Evolutionary conservation across 2,113 vertebrate genomes (phyloP).

Genomic region (Chauna torquata): DNA sequence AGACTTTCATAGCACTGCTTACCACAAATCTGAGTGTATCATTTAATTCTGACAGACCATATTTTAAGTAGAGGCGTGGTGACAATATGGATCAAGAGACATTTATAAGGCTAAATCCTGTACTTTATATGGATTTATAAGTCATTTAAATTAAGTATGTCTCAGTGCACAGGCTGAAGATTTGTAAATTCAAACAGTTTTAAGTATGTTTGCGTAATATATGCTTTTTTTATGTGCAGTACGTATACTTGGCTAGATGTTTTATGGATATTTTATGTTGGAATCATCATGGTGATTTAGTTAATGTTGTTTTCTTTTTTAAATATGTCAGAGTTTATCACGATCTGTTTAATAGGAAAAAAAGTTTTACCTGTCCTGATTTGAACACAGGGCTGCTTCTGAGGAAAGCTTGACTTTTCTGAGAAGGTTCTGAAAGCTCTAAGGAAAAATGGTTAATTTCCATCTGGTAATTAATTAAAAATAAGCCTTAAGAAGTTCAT

Average conservation of each 20-base stretch:
- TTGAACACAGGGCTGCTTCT: not conserved
- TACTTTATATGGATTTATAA: not conserved
- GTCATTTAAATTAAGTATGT: not conserved
- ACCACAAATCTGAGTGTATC: not conserved
- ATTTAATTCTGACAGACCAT: not conserved
- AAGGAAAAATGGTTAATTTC: not conserved
- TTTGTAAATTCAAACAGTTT: not conserved
- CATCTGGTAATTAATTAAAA: constrained; percentile 3
- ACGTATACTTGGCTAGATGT: not conserved
- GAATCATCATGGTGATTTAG: not conserved
- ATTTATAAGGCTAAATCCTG: not conserved
- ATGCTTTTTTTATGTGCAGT: not conserved
- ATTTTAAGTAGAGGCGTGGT: not conserved
- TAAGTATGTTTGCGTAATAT: not conserved
- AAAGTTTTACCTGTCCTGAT: not conserved
- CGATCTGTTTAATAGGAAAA: not conserved
- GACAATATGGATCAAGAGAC: not conserved
- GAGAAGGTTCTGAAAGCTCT: not conserved
- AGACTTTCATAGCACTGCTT: not conserved
- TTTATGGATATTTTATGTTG: not conserved
- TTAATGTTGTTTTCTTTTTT: not conserved
- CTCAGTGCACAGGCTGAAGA: not conserved
- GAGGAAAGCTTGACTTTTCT: not conserved
- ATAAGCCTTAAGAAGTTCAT: not conserved
- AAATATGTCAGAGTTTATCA: not conserved